Conservation (phyloP, 2,797 vertebrate species). For the Zalophus californianus region DNA sequence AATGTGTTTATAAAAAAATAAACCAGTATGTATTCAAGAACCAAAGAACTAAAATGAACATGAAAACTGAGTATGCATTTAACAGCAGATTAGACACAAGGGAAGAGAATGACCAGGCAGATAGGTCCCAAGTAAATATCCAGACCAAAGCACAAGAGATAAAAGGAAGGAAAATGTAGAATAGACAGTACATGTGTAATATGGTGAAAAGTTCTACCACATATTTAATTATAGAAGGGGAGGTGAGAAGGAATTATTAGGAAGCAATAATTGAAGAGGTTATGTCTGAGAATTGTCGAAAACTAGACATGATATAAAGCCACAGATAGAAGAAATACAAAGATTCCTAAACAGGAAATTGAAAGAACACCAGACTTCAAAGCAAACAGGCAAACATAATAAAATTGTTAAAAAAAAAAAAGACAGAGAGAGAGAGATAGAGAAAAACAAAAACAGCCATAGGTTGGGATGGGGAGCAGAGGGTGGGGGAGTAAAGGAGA, state of each 20-base stretch:
- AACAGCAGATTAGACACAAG: neutral
- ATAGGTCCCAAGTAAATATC: neutral
- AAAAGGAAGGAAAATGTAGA: neutral
- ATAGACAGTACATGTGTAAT: neutral
- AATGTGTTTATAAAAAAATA: neutral
- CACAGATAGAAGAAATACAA: neutral
- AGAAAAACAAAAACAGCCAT: neutral
- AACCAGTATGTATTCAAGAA: neutral
- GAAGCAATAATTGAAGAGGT: neutral
- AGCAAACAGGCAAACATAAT: neutral
- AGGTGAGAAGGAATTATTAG: neutral
- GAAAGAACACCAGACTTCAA: neutral
- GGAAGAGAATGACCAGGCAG: neutral
- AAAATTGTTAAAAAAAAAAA: neutral
- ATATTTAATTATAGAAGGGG: neutral
- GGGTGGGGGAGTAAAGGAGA: neutral
- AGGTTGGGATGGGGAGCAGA: rapidly evolving
- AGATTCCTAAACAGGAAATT: neutral
- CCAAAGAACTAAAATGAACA: neutral
- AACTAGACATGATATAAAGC: neutral
- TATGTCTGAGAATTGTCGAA: neutral
- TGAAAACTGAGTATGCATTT: neutral
- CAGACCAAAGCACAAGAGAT: neutral
- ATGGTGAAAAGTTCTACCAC: neutral
- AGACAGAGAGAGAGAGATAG: neutral